These are phyloP conservation scores for Trinorchestia longiramus DNA, from an alignment of 1,140 invertebrate genomes.

Conservation along the genomic window DNA sequence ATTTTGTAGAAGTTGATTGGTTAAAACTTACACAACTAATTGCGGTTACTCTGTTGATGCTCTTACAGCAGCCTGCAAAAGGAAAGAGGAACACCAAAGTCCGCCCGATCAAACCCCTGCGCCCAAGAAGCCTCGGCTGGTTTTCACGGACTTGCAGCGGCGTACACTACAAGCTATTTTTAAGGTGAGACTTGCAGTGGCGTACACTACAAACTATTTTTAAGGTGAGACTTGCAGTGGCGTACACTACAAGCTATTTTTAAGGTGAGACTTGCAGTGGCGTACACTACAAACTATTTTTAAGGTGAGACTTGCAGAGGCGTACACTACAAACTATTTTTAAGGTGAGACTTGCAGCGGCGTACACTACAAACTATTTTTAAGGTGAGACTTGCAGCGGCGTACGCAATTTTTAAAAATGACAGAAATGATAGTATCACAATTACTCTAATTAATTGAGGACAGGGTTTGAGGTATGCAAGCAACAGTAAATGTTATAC, in stretches of 20 bases:
- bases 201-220: slow-evolving; percentile 99
- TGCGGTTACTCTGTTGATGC: neutral
- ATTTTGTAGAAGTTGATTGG: neutral
- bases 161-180: slow-evolving; percentile 99
- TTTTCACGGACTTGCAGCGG: slow-evolving; percentile 99
- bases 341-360: slow-evolving; percentile 74
- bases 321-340: slow-evolving; percentile 99
- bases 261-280: slow-evolving; percentile 70
- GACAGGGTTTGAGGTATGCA: neutral
- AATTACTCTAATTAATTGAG: neutral
- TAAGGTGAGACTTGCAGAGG: slow-evolving; percentile 93
- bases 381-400: too few species aligned
- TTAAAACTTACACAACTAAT: neutral
- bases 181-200: slow-evolving; percentile 93
- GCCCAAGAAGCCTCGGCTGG: slow-evolving; percentile 98
- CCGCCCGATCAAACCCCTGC: slow-evolving; percentile 75
- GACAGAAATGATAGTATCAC: too few species aligned
- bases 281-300: slow-evolving; percentile 99
- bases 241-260: neutral
- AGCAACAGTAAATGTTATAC: neutral
- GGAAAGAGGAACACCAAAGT: slow-evolving; percentile 89
- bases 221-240: slow-evolving; percentile 74
- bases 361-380: neutral
- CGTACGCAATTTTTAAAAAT: too few species aligned
- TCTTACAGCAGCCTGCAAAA: slow-evolving; percentile 90